phyloP scores from a whole-genome alignment of 2,797 vertebrate species.

The Myotis daubentonii region DNA sequence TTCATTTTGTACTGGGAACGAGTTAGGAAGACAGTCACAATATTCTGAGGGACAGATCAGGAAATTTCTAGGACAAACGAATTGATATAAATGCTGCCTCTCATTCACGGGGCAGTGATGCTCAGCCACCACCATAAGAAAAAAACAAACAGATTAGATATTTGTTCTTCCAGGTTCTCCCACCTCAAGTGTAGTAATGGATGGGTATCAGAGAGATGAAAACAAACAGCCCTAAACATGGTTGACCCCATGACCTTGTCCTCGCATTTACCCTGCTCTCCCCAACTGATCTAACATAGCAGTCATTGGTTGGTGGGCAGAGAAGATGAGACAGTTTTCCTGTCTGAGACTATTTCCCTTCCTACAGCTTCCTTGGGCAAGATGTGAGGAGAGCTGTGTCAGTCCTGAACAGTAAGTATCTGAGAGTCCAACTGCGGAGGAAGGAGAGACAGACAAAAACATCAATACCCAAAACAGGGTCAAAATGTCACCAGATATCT shows the following conservation, averaged over 20 bases:
- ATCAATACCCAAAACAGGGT: background rate
- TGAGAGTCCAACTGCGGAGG: background rate
- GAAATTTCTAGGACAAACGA: background rate
- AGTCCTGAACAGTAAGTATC: slow-evolving; percentile 85
- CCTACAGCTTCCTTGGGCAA: slow-evolving; percentile 80
- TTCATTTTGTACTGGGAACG: background rate
- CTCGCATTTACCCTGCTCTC: background rate
- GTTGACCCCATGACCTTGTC: background rate
- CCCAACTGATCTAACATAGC: background rate
- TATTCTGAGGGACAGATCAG: background rate
- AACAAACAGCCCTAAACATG: background rate
- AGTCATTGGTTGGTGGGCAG: background rate
- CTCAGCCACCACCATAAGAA: background rate
- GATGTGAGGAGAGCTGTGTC: slow-evolving; percentile 84
- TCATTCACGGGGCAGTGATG: background rate
- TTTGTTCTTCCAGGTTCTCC: background rate
- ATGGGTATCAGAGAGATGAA: background rate
- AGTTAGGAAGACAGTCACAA: background rate
- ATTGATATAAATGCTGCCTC: background rate
- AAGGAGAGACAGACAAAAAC: slow-evolving; percentile 27
- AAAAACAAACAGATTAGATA: background rate
- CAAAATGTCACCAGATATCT: background rate
- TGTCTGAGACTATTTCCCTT: slow-evolving; percentile 68
- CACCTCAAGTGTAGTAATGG: background rate
- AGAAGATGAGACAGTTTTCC: background rate